Evolutionary conservation across 2,888 invertebrate genomes (phyloP), one percentile per base, ranked within the genome.

Genomic region (Tryphoninae sp.): DNA sequence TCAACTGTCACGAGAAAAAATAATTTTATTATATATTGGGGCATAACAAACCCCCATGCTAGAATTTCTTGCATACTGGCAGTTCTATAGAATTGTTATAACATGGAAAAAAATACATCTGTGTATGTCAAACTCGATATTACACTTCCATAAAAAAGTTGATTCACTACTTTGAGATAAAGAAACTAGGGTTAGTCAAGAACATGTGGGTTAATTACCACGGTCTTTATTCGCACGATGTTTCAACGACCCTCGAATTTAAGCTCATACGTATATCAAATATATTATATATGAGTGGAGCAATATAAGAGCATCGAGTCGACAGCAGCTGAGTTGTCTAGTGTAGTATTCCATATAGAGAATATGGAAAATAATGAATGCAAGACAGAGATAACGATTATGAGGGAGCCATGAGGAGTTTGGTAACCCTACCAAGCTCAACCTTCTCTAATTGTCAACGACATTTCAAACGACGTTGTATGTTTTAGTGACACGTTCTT

Each of bases 131-230:
- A 45, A 13, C 45, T 61, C 13, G n/a, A 61, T 59, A 59, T 22
- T 61, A 33, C 33, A 40, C 16, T 26, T 33, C 33, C 13, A 61
- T 61, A 61, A 23, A 16, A 3, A 51, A 33, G 69, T 33, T 42
- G 69, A 51, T 62, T 61, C 19, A 55, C 53, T 42, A 61, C 59
- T 26, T 16, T 16, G 42, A 69, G n/a, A 53, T 26, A 64, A 64
- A 71, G 77, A 75, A 33, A 33, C 69, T 81, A 83, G 33, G 33
- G 81, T 81, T 81, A 69, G 81, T 81, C 61, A 71, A 59, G 83
- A 75, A 83, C 69, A 83, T 72, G 81, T 78, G 79, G 81, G 83
- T 83, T 81, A 83, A 83, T 83, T 72, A 78, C 64, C 81, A 76
- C 71, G 40, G 68, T 51, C 42, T 61, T 74, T 69, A 71, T 81